These are phyloP conservation scores for Drosophila diplacantha DNA, from an alignment of 2,888 invertebrate genomes.

Conservation along the genomic window DNA sequence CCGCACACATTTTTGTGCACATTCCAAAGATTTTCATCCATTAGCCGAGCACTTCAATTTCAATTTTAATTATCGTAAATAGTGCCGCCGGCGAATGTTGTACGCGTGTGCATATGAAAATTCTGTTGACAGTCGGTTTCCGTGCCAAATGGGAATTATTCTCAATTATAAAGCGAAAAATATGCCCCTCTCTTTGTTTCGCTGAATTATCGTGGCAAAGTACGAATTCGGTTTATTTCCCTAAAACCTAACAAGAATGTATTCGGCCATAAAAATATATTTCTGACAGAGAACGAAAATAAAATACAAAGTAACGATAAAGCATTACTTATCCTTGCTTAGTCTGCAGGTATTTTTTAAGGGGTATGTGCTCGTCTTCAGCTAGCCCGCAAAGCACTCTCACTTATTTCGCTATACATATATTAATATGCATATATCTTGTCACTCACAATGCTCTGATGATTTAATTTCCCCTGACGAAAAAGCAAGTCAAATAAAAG, in stretches of 20 bases:
- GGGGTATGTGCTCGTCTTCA: neutral
- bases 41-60: constrained; percentile 27
- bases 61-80: constrained; percentile 34
- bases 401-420: constrained; percentile 1
- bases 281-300: neutral
- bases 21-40: constrained; percentile 35
- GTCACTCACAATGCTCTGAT: constrained; percentile 56
- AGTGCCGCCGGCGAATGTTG: constrained; percentile 10
- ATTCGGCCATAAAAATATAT: neutral
- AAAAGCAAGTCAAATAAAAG: constrained; percentile 22
- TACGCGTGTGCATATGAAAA: constrained; percentile 33
- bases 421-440: constrained; percentile 29
- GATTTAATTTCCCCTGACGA: constrained; percentile 63
- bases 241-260: neutral
- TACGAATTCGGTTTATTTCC: neutral
- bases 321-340: neutral
- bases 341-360: neutral
- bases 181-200: constrained; percentile 2
- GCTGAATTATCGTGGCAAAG: constrained; percentile 1
- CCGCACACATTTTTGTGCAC: constrained; percentile 7
- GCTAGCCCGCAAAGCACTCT: neutral
- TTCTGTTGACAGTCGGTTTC: constrained; percentile 56
- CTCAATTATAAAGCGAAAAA: constrained; percentile 41
- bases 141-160: constrained; percentile 53
- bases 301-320: neutral